Base-by-base conservation (phyloP, 1,140 invertebrate species). In the Caenorhabditis briggsae region DNA sequence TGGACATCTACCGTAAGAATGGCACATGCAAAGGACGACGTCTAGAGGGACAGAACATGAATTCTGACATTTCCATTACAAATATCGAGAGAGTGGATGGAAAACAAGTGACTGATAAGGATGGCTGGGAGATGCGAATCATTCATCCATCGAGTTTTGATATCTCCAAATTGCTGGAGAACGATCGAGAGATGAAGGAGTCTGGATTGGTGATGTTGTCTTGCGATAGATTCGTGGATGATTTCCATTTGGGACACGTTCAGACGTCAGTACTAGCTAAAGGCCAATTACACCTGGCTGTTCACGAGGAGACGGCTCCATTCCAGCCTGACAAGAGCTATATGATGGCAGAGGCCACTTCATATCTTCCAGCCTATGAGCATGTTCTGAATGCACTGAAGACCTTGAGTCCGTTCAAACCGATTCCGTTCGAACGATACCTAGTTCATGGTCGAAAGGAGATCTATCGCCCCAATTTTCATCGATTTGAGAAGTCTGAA, bases 401-500 rank as follows among this genome's bases (percentile, higher is more conserved):
- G 41, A 43, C 1, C 8, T 53, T 61, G 5, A 43, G 43, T 41
- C 59, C 48, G 14, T 87, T 83, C 82, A 55, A 53, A 64, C 86
- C 86, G 8, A 41, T 87, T 43, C 86, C 86, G 0, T 59, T 87
- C 50, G 86, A 87, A 78, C 25, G 86, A 5, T 87, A 87, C 25
- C n/a, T 87, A 8, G 83, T 87, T n/a, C 55, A 78, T 23, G 48
- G 53, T n/a, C 78, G 55, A n/a, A 84, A 53, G 58, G 48, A 65
- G 25, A 82, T 59, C 23, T 61, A 58, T 41, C 65, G 48, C 1
- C 86, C 86, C 11, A 20, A 48, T 18, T 87, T 87, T 23, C 48
- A 82, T 48, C 61, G 58, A 50, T 6, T 18, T 14, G n/a, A 43
- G 18, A 70, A 46, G 25, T 48, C 18, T 5, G 59, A 86, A n/a